Conservation (phyloP, 2,113 vertebrate genomes). For the Campylomormyrus numenius region DNA sequence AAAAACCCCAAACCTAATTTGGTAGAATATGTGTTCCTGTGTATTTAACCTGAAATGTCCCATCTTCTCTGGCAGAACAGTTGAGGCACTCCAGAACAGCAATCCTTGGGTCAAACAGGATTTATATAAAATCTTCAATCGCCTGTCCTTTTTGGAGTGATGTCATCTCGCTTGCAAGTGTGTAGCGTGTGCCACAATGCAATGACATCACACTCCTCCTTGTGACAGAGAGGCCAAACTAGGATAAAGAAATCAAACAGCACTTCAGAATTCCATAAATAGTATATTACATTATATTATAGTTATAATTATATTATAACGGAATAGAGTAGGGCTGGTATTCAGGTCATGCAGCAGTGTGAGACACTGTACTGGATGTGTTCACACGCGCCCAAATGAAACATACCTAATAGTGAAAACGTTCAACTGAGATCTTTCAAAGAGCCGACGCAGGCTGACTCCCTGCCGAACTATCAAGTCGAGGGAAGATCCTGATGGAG, state of each 20-base stretch:
- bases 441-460: neutral
- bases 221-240: neutral
- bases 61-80: neutral
- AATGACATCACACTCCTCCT: neutral
- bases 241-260: neutral
- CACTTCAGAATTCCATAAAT: neutral
- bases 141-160: neutral
- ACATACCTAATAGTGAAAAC: neutral
- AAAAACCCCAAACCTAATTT: neutral
- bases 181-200: neutral
- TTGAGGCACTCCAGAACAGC: neutral
- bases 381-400: neutral
- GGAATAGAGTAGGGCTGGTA: neutral
- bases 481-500: neutral
- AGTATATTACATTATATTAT: neutral
- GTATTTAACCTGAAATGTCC: neutral
- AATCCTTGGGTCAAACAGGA: neutral
- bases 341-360: neutral
- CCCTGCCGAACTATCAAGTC: neutral
- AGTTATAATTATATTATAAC: too few relatives aligned
- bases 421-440: neutral
- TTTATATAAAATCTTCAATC: neutral
- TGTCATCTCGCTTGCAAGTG: neutral
- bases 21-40: neutral
- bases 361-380: neutral